A percentile compares a stretch with the other conserved stretches of the same genome.
Conservation (phyloP, 1,140 invertebrate genomes). For the Cydia pomonella region DNA sequence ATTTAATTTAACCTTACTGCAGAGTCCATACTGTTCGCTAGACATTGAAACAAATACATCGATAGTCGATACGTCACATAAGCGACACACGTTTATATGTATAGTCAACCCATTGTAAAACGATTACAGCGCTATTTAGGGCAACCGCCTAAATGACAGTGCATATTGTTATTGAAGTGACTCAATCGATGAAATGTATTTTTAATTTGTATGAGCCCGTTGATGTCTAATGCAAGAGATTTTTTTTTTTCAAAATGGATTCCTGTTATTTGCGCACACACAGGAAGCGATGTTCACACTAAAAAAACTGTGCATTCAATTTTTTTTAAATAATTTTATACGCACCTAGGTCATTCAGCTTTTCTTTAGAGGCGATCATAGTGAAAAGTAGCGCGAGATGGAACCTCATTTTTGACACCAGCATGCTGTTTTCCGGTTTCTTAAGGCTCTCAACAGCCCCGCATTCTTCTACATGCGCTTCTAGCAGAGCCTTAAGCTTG, state of each 20-base stretch:
- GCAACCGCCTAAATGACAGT: constrained; percentile 55
- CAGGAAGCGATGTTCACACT: constrained; percentile 71
- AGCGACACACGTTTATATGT: constrained; percentile 17
- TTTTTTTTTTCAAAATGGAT: constrained; percentile 47
- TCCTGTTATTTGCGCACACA: constrained; percentile 72
- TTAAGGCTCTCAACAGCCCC: constrained; percentile 61
- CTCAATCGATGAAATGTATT: constrained; percentile 44
- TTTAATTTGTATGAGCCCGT: constrained; percentile 48
- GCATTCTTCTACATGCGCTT: constrained; percentile 83
- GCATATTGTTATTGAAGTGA: constrained; percentile 49
- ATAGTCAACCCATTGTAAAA: constrained; percentile 56
- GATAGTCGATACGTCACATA: constrained; percentile 36
- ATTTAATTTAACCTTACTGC: background rate
- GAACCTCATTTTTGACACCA: constrained; percentile 87
- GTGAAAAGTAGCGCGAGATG: constrained; percentile 89
- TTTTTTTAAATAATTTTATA: constrained; percentile 49
- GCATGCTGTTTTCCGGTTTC: constrained; percentile 79
- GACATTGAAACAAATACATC: background rate
- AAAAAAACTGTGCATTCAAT: constrained; percentile 65
- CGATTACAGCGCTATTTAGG: constrained; percentile 41
- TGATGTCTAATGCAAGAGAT: constrained; percentile 50
- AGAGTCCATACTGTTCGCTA: background rate
- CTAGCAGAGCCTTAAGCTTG: constrained; percentile 87
- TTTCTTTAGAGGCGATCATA: constrained; percentile 89
- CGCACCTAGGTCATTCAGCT: constrained; percentile 88